A percentile compares a stretch with the other conserved stretches of the same genome.
phyloP scores from a whole-genome alignment of 2,888 invertebrate genomes.

The Agonopterix arenella region DNA sequence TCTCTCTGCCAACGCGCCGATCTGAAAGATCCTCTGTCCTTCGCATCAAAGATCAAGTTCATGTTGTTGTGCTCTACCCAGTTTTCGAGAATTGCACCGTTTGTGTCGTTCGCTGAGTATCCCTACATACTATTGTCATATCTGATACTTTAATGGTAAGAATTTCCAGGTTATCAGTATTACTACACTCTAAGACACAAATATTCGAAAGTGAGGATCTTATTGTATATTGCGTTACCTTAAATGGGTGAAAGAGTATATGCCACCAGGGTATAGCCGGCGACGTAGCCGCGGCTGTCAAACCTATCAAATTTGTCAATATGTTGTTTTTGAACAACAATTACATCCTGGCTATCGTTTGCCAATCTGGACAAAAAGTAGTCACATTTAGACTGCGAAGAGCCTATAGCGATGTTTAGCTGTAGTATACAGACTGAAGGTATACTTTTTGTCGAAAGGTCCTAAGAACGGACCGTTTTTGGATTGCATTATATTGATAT shows the following conservation, averaged over 20 bases:
- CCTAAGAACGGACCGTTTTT: background rate
- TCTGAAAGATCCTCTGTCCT: background rate
- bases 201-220: background rate
- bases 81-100: background rate
- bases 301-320: background rate
- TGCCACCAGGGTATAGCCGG: background rate
- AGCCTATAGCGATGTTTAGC: background rate
- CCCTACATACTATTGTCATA: background rate
- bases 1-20: background rate
- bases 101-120: background rate
- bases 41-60: no score
- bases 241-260: background rate
- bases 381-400: background rate
- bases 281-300: background rate
- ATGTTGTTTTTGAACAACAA: background rate
- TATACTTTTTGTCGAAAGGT: background rate
- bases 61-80: no score
- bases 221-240: background rate
- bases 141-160: background rate
- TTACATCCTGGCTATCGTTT: background rate
- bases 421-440: background rate
- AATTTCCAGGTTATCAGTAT: background rate
- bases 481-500: no score
- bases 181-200: background rate
- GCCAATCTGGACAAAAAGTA: background rate